These are phyloP conservation scores for Morbakka virulenta DNA, from an alignment of 30 jellyfish, hydroid and myxozoan genomes.

Conservation along the genomic window DNA sequence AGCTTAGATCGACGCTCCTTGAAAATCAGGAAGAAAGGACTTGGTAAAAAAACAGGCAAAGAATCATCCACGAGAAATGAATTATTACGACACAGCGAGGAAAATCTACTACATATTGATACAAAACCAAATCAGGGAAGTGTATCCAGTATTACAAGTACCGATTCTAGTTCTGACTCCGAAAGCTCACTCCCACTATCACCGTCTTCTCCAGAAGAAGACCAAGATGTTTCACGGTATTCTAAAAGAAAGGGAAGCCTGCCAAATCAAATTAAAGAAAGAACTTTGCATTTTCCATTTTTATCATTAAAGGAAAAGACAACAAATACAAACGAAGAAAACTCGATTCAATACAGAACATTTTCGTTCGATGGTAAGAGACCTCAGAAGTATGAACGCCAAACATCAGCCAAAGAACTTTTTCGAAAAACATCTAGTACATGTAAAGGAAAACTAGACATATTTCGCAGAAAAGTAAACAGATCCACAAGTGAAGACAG, in stretches of 20 bases:
- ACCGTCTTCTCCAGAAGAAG: background rate
- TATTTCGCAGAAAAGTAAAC: background rate
- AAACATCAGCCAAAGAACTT: slow-evolving; percentile 61
- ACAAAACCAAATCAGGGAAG: slow-evolving; percentile 19
- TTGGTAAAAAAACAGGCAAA: slow-evolving; percentile 11
- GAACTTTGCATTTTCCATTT: background rate
- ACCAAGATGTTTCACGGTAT: background rate
- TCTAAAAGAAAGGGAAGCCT: too few species aligned
- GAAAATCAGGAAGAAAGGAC: slow-evolving; percentile 6
- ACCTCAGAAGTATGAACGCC: slow-evolving; percentile 41
- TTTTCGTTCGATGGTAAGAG: background rate
- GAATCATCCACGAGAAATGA: slow-evolving; percentile 14
- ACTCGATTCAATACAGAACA: background rate
- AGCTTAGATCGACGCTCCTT: slow-evolving; percentile 19
- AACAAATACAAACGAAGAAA: background rate
- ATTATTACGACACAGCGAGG: slow-evolving; percentile 43
- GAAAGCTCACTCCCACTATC: slow-evolving; percentile 54
- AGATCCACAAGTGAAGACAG: background rate
- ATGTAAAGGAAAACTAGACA: slow-evolving; percentile 47
- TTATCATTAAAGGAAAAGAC: background rate
- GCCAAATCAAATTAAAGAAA: background rate
- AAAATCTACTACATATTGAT: slow-evolving; percentile 37
- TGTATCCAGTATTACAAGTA: slow-evolving; percentile 11
- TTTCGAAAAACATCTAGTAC: slow-evolving; percentile 58
- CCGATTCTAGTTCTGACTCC: slow-evolving; percentile 45